A percentile compares a stretch with the other conserved stretches of the same genome.
Conservation (phyloP, 1,140 invertebrate genomes). For the Adelges cooleyi region DNA sequence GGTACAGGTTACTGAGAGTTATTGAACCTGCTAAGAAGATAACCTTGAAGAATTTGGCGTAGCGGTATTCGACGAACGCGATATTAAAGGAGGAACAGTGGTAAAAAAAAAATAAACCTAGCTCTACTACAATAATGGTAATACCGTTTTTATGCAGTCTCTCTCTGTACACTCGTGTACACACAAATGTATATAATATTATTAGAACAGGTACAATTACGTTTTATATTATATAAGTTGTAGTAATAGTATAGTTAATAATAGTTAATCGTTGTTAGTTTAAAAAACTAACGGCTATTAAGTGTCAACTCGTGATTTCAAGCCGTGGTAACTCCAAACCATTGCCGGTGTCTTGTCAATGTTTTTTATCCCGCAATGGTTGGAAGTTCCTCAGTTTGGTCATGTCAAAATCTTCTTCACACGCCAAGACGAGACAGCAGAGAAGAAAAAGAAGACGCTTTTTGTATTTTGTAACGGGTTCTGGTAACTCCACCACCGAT, state of each 20-base stretch:
- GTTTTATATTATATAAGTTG: no score
- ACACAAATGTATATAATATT: no score
- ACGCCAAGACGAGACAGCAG: background rate
- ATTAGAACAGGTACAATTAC: no score
- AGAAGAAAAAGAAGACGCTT: no score
- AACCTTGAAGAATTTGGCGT: constrained; percentile 27
- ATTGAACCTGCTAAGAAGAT: constrained; percentile 25
- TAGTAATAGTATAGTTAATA: no score
- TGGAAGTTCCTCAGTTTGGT: constrained; percentile 25
- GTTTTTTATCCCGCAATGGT: constrained; percentile 24
- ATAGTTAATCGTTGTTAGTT: no score
- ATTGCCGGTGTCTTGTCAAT: constrained; percentile 17
- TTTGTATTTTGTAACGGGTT: constrained; percentile 18
- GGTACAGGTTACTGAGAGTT: constrained; percentile 22
- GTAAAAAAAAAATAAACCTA: no score
- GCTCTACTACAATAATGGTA: no score
- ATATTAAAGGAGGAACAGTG: no score
- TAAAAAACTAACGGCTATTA: no score
- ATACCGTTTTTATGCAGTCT: no score
- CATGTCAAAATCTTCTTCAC: background rate
- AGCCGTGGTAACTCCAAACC: constrained; percentile 28
- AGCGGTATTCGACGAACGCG: constrained; percentile 17
- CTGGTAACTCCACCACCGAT: constrained; percentile 28
- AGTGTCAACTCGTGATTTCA: constrained; percentile 4
- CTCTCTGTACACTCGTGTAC: no score